Percentiles rank a stretch among this genome's conserved stretches.
Conservation (phyloP, 2,113 vertebrate species). For the Conger conger region DNA sequence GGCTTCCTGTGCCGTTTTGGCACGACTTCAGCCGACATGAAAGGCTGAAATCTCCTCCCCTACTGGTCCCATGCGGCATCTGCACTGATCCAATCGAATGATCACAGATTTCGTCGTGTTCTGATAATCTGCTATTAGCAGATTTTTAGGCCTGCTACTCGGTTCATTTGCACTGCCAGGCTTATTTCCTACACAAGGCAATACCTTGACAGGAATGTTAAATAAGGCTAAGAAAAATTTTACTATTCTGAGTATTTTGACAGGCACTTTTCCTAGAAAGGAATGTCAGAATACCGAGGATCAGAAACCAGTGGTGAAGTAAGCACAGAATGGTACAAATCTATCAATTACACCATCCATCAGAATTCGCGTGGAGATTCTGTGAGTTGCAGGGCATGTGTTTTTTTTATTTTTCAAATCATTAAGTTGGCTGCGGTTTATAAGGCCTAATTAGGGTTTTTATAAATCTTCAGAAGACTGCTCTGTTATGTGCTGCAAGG, state of each 20-base stretch:
- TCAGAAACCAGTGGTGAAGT: slow-evolving; percentile 3
- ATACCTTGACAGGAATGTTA: neutral
- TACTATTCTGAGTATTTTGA: neutral
- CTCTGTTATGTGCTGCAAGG: slow-evolving; percentile 58
- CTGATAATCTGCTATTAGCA: neutral
- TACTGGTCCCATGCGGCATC: neutral
- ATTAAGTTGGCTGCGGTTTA: slow-evolving; percentile 47
- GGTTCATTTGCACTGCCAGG: neutral
- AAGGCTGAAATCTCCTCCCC: neutral
- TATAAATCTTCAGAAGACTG: slow-evolving; percentile 66
- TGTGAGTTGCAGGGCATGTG: neutral
- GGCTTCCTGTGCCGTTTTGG: neutral
- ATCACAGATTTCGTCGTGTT: neutral
- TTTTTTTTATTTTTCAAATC: slow-evolving; percentile 7
- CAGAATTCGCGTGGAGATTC: neutral
- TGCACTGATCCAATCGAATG: neutral
- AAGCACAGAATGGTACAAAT: neutral
- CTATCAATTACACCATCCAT: neutral
- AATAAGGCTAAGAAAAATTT: neutral
- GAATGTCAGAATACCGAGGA: neutral
- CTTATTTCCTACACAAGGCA: neutral
- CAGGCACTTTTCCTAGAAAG: neutral
- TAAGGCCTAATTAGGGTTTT: slow-evolving; percentile 62
- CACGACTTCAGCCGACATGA: neutral
- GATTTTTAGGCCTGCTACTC: neutral